Evolutionary conservation across 1,140 invertebrate species (phyloP), one percentile per base, ranked within the genome.

Genomic region (Drosophila watanabei): DNA sequence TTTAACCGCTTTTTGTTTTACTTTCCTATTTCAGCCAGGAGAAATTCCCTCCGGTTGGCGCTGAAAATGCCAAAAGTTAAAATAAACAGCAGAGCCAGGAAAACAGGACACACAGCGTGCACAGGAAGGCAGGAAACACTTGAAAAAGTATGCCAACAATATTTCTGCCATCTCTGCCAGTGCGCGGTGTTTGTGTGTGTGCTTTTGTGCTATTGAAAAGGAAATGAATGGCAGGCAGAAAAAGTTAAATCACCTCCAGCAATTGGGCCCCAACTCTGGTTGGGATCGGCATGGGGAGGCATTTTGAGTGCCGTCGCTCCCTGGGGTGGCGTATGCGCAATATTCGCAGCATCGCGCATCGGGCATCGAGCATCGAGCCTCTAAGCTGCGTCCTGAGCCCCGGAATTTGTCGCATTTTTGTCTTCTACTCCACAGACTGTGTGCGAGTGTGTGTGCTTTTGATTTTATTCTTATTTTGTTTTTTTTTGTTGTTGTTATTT

Each of bases 71-170:
- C 85, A 84, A 88, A 88, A 88, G 84, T 89, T 88, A 88, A 88
- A 88, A 88, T 89, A 88, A 88, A 88, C 77, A 88, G 51, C 48
- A 51, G 51, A 71, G 70, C 28, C 62, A 66, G 85, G 72, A 78
- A 78, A 78, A 78, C 65, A 87, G 52, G 52, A 56, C 52, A 56
- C 35, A 70, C 66, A 79, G 49, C 49, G 49, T 62, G 77, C 80
- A 75, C 80, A 75, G 71, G 71, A 61, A 52, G 77, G 78, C 77
- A 84, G 84, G 84, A 88, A 88, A 79, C 86, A 88, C 85, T 88
- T 89, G 80, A 80, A 88, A 88, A 88, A 88, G 84, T 88, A 84
- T 84, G 85, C 84, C 85, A 88, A 88, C 84, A 89, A 88, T 88
- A 88, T 89, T 87, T 88, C 46, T 71, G 46, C 71, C 70, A 70